These are phyloP conservation scores for Seira sanloemensis DNA, from an alignment of 2,888 invertebrate species.

Conservation along the genomic window DNA sequence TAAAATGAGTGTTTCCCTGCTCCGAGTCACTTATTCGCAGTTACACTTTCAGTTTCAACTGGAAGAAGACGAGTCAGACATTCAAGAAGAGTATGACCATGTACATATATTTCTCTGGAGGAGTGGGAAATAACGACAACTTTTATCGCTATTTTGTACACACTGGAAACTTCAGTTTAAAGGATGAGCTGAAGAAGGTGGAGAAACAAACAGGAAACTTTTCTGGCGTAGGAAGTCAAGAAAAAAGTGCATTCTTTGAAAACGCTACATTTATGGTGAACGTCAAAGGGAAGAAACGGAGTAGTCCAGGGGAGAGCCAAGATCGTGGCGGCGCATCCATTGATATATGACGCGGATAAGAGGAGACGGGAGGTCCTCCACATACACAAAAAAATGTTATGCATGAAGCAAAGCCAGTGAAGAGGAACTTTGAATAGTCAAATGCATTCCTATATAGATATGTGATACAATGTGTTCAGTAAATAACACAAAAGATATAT, in stretches of 20 bases:
- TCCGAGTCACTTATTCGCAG: too few relatives aligned
- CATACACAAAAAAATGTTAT: background rate
- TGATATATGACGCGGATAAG: slow-evolving; percentile 57
- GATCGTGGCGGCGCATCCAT: slow-evolving; percentile 38
- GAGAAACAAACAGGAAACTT: too few relatives aligned
- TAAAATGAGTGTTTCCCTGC: too few relatives aligned
- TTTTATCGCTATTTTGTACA: background rate
- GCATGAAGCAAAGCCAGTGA: slow-evolving; percentile 27
- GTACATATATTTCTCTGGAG: too few relatives aligned
- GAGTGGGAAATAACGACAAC: background rate
- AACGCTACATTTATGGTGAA: background rate
- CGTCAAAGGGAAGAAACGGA: background rate
- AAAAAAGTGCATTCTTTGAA: too few relatives aligned
- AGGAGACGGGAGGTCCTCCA: slow-evolving; percentile 54
- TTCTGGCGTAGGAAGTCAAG: background rate
- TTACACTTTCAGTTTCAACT: too few relatives aligned
- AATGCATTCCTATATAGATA: background rate
- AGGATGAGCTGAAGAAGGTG: background rate
- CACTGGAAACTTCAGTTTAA: too few relatives aligned
- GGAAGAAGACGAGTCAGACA: too few relatives aligned
- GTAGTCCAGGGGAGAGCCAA: background rate
- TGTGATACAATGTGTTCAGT: background rate
- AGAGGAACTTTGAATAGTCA: slow-evolving; percentile 8
- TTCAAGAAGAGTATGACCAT: too few relatives aligned
- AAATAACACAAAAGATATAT: background rate